Base-by-base conservation (phyloP, 2,797 vertebrate species). In the Microctenopoma lineatum region DNA sequence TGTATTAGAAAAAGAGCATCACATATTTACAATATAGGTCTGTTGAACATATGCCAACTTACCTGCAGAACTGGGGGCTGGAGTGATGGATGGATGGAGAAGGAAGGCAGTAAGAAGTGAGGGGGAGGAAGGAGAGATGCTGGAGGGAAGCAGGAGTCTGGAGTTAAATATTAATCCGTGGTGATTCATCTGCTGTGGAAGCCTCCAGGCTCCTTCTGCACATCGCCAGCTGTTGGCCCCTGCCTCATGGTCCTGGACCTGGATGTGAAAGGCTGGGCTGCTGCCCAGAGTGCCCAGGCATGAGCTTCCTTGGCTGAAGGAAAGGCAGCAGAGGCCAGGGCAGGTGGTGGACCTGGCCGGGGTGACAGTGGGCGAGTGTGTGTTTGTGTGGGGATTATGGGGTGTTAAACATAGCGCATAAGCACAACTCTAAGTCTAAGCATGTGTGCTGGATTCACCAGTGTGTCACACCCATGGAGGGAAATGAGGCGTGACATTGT, bases 131-230 rank as follows among this genome's bases (percentile, higher is more conserved):
- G 85, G 89, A 89, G 84, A 83, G 83, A 89, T 90, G 90, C 93
- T 94, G 59, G 87, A 92, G 89, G 90, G 87, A 61, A 91, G 92
- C 89, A 91, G 89, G 87, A 93, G 88, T 90, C 92, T 90, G 87
- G 85, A 93, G 93, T 93, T 93, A 92, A 94, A 93, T 94, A 94
- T 94, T 93, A 94, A 94, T 94, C 90, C 85, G 84, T 83, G 88
- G 91, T 92, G 93, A 94, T 94, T 94, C 92, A 94, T 94, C 84
- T 92, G 87, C 90, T 83, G 91, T 89, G 91, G 87, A 90, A 87
- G 93, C 92, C 89, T 90, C 77, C 88, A 87, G 91, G 90, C 91
- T 90, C 91, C 89, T 87, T 89, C 84, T 92, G 90, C 88, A 84
- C 86, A 87, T 75, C 68, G 87, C 92, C 93, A 94, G 94, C 93